These are phyloP conservation scores for Prorops nasuta DNA, from an alignment of 1,140 invertebrate species.

Conservation along the genomic window DNA sequence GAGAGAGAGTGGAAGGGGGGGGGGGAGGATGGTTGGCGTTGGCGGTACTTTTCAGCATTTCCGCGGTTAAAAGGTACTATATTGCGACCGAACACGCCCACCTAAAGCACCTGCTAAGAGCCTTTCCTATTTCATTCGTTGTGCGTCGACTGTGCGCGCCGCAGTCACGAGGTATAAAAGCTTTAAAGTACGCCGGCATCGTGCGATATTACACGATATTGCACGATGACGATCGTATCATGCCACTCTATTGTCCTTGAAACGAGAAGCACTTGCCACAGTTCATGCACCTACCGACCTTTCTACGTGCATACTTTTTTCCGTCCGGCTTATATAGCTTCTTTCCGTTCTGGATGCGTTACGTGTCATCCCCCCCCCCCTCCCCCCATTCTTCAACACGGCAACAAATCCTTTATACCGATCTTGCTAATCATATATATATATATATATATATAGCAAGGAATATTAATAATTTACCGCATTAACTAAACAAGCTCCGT, in stretches of 20 bases:
- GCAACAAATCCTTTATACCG: no score
- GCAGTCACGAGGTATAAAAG: slow-evolving; percentile 26
- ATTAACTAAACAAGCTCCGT: no score
- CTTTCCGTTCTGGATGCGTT: no score
- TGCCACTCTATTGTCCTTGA: slow-evolving; percentile 16
- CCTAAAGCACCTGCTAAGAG: slow-evolving; percentile 36
- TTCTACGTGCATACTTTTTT: slow-evolving; percentile 1
- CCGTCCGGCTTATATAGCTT: not conserved
- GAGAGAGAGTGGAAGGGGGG: not conserved
- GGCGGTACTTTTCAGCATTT: slow-evolving; percentile 24
- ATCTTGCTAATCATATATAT: no score
- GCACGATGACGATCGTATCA: slow-evolving; percentile 17
- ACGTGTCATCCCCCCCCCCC: no score
- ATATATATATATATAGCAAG: no score
- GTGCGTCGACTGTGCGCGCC: slow-evolving; percentile 14
- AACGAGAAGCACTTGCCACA: slow-evolving; percentile 1
- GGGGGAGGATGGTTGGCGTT: slow-evolving; percentile 13
- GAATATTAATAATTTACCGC: no score
- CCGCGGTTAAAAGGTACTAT: slow-evolving; percentile 35
- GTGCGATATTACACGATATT: slow-evolving; percentile 16
- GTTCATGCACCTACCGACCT: slow-evolving; percentile 1
- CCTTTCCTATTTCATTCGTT: slow-evolving; percentile 28
- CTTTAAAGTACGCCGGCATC: slow-evolving; percentile 24
- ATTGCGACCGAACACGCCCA: slow-evolving; percentile 32
- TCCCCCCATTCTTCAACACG: no score